Percentiles rank a stretch among this genome's conserved stretches.
These are phyloP conservation scores for Poeciliopsis occidentalis DNA, from an alignment of 2,113 vertebrate genomes.

Conservation along the genomic window DNA sequence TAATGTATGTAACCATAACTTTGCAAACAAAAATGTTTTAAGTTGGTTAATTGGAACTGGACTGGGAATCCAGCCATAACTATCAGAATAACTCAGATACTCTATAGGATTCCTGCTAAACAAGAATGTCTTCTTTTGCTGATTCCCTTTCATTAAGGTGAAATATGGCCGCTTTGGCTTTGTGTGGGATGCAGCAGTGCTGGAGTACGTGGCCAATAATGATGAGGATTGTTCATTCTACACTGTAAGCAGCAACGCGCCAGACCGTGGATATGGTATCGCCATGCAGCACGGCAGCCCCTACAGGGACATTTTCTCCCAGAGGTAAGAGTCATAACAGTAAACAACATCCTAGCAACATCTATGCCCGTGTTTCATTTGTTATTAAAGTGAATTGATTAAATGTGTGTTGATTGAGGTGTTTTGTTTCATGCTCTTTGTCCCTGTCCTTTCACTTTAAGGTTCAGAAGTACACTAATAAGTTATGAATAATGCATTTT, in stretches of 20 bases:
- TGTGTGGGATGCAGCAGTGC: constrained; percentile 95
- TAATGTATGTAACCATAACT: constrained; percentile 5
- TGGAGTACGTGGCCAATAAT: constrained; percentile 96
- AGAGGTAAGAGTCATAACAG: constrained; percentile 84
- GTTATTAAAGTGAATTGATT: constrained; percentile 8
- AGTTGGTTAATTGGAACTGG: constrained; percentile 6
- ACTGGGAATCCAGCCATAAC: neutral
- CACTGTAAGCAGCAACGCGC: constrained; percentile 87
- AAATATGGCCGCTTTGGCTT: constrained; percentile 95
- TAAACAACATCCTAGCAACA: constrained; percentile 23
- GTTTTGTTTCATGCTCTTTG: neutral
- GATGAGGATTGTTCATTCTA: constrained; percentile 97
- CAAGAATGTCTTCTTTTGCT: constrained; percentile 4
- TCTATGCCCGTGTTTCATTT: constrained; percentile 16
- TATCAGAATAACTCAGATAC: constrained; percentile 4
- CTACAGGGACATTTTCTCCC: constrained; percentile 96
- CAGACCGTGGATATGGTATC: constrained; percentile 95
- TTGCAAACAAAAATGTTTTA: constrained; percentile 19
- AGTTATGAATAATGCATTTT: neutral
- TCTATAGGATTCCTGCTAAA: neutral
- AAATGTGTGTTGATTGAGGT: constrained; percentile 1
- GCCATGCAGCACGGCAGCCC: constrained; percentile 97
- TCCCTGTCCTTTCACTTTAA: constrained; percentile 16
- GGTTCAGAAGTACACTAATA: neutral
- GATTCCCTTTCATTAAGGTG: constrained; percentile 81